Evolutionary conservation across 2,888 invertebrate species (phyloP), one percentile per base, ranked within the genome.

Genomic region (Xylota sylvarum): DNA sequence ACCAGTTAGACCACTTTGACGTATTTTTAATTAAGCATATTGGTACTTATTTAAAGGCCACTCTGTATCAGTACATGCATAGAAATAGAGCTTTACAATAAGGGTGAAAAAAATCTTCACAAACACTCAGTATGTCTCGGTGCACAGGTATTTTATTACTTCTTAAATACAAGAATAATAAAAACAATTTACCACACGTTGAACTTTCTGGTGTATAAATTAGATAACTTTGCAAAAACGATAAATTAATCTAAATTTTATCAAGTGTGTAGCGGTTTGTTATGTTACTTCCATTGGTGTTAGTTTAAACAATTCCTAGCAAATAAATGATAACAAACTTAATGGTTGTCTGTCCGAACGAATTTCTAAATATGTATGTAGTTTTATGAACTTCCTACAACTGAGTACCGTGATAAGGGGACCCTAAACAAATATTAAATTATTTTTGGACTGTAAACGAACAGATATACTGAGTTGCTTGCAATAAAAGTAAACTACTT

Each of bases 191-290:
- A 40, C 40, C n/a, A 12, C 40, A 40, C n/a, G n/a, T 40, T 40
- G n/a, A 40, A 40, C 40, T 40, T 40, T 40, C 40, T 40, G n/a
- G 37, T 10, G 9, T 10, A 10, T 9, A 1, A 10, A 9, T 40
- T 40, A 40, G 40, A 40, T 40, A 10, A 40, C 1, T n/a, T 40
- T n/a, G 40, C 12, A 4, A 40, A 40, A 40, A 4, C 12, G 10
- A 40, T 40, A 40, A 40, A 12, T 40, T n/a, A 40, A 40, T 37
- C 37, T 37, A 37, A 37, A 37, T 40, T 40, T 40, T 40, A 40
- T 40, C 40, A 40, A n/a, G n/a, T 40, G 12, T 40, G 40, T n/a
- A 2, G 40, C n/a, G 40, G 12, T 40, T 40, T 40, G n/a, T 40
- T 40, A n/a, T 40, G 40, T 12, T 10, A 10, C 9, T 37, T 37